These are phyloP conservation scores for Chrysomela aeneicollis DNA, from an alignment of 2,888 invertebrate genomes.

Conservation along the genomic window DNA sequence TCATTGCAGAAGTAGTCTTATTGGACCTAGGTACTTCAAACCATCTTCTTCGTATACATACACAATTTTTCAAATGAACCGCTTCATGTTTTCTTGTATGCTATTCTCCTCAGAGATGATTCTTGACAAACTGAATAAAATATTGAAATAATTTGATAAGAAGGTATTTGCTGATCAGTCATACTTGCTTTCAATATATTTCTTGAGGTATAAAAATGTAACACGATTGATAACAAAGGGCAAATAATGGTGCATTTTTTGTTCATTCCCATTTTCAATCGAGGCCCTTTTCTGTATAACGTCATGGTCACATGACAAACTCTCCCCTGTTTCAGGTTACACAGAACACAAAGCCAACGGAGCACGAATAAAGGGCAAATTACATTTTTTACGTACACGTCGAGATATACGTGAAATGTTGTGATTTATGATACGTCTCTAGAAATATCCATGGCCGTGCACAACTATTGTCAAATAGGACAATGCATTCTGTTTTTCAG, in stretches of 20 bases:
- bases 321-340: constrained; percentile 53
- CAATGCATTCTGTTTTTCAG: constrained; percentile 40
- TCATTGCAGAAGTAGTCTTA: too few species aligned
- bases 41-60: too few species aligned
- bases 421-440: constrained; percentile 61
- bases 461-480: not conserved
- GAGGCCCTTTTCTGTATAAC: not conserved
- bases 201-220: too few species aligned
- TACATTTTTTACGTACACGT: constrained; percentile 54
- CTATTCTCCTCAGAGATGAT: too few species aligned
- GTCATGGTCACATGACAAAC: not conserved
- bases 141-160: too few species aligned
- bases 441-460: constrained; percentile 34
- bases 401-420: constrained; percentile 54
- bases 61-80: too few species aligned
- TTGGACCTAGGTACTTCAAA: too few species aligned
- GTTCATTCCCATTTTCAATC: not conserved
- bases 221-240: too few species aligned
- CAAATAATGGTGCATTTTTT: not conserved
- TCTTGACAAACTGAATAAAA: too few species aligned
- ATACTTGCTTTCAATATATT: too few species aligned
- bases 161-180: too few species aligned
- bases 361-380: constrained; percentile 52
- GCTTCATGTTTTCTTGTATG: too few species aligned
- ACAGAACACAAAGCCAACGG: constrained; percentile 56